A percentile compares a stretch with the other conserved stretches of the same genome.
phyloP scores from a whole-genome alignment of 1,140 invertebrate species.

The Euwallacea fornicatus region DNA sequence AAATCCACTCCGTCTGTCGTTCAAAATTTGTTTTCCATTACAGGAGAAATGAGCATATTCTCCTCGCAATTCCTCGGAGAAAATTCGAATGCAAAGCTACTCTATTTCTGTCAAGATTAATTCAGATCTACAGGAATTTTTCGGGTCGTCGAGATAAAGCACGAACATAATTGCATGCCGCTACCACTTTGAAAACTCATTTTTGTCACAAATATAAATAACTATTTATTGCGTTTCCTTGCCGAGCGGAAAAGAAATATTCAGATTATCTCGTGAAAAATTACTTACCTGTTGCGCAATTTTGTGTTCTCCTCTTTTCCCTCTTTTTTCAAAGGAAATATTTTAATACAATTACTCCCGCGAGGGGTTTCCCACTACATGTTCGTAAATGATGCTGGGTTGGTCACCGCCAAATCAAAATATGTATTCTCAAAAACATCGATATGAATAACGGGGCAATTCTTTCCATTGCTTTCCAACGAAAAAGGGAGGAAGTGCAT shows the following conservation, averaged over 20 bases:
- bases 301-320: not conserved
- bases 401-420: too few species aligned
- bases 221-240: slow-evolving; percentile 33
- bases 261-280: slow-evolving; percentile 3
- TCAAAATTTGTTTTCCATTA: slow-evolving; percentile 39
- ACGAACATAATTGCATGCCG: slow-evolving; percentile 41
- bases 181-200: slow-evolving; percentile 35
- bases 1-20: slow-evolving; percentile 33
- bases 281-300: slow-evolving; percentile 14
- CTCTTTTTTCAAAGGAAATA: too few species aligned
- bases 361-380: too few species aligned
- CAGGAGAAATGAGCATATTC: slow-evolving; percentile 28
- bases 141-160: slow-evolving; percentile 34
- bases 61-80: slow-evolving; percentile 26
- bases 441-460: too few species aligned
- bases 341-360: too few species aligned
- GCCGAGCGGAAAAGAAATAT: slow-evolving; percentile 10
- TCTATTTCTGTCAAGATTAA: slow-evolving; percentile 43
- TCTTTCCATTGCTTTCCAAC: too few species aligned
- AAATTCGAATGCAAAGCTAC: slow-evolving; percentile 41
- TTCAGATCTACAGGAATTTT: slow-evolving; percentile 41
- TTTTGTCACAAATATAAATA: slow-evolving; percentile 33
- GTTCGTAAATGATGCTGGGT: too few species aligned
- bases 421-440: too few species aligned
- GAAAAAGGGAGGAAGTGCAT: too few species aligned